Percentiles rank a stretch among this genome's conserved stretches.
Conservation (phyloP, 1,140 invertebrate species). For the Listronotus oregonensis region DNA sequence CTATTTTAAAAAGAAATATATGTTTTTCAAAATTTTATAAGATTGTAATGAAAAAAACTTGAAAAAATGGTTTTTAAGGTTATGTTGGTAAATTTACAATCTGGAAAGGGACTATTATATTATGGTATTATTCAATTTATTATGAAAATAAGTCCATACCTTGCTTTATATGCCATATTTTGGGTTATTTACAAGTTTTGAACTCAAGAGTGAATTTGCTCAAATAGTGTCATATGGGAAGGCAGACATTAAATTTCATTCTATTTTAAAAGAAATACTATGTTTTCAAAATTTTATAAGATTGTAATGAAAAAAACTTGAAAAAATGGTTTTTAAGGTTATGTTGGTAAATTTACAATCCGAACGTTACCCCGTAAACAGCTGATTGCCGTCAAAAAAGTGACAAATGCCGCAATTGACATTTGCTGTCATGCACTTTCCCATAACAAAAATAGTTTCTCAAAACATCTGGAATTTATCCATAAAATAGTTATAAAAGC, state of each 20-base stretch:
- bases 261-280: too few species aligned
- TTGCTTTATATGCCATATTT: constrained; percentile 46
- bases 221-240: too few species aligned
- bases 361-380: constrained; percentile 5
- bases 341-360: constrained; percentile 10
- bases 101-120: not conserved
- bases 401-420: constrained; percentile 3
- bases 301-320: too few species aligned
- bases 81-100: too few species aligned
- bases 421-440: constrained; percentile 36
- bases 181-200: not conserved
- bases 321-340: too few species aligned
- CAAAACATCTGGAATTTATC: constrained; percentile 43
- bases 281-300: too few species aligned
- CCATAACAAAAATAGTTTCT: constrained; percentile 45
- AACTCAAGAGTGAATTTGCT: too few species aligned
- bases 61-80: too few species aligned
- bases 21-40: too few species aligned
- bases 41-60: too few species aligned
- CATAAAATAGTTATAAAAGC: not conserved
- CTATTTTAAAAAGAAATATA: too few species aligned
- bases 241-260: too few species aligned
- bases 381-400: not conserved
- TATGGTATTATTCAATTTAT: not conserved
- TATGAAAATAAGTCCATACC: constrained; percentile 23